Conservation (phyloP, 2,888 invertebrate genomes). For the Thymelicus lineola region DNA sequence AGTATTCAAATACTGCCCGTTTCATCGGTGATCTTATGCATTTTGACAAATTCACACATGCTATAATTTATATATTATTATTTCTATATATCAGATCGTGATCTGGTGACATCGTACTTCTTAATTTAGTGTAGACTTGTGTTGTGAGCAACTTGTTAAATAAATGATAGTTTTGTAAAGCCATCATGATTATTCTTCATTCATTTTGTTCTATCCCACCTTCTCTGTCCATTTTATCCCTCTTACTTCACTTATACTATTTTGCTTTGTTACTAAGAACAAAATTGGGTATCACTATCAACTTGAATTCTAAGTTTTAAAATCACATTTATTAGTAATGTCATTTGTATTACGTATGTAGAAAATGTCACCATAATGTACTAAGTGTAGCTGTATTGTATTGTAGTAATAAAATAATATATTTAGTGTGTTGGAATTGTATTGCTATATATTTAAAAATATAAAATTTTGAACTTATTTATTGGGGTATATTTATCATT, state of each 20-base stretch:
- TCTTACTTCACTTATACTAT: conserved; percentile 20
- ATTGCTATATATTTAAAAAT: conserved; percentile 37
- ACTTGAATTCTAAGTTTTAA: background rate
- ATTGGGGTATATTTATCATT: conserved; percentile 44
- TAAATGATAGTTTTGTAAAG: conserved; percentile 80
- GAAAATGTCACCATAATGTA: conserved; percentile 29
- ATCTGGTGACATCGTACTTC: conserved; percentile 64
- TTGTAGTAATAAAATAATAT: conserved; percentile 9
- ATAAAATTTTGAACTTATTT: conserved; percentile 30
- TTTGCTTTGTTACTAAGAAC: background rate
- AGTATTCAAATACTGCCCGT: conserved; percentile 50
- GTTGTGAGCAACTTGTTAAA: conserved; percentile 75
- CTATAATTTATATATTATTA: conserved; percentile 41
- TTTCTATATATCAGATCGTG: conserved; percentile 62
- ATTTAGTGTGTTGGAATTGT: conserved; percentile 31
- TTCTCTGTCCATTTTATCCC: conserved; percentile 60
- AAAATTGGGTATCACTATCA: background rate
- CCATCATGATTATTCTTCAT: conserved; percentile 72
- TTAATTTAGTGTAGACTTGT: conserved; percentile 76
- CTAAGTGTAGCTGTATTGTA: conserved; percentile 19
- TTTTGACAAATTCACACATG: conserved; percentile 54
- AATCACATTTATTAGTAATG: background rate
- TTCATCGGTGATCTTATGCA: conserved; percentile 66
- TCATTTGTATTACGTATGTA: background rate
- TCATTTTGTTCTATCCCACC: conserved; percentile 64